Evolutionary conservation across 2,888 invertebrate species (phyloP), one percentile per base, ranked within the genome.

Genomic region (Leptinotarsa rubiginosa): DNA sequence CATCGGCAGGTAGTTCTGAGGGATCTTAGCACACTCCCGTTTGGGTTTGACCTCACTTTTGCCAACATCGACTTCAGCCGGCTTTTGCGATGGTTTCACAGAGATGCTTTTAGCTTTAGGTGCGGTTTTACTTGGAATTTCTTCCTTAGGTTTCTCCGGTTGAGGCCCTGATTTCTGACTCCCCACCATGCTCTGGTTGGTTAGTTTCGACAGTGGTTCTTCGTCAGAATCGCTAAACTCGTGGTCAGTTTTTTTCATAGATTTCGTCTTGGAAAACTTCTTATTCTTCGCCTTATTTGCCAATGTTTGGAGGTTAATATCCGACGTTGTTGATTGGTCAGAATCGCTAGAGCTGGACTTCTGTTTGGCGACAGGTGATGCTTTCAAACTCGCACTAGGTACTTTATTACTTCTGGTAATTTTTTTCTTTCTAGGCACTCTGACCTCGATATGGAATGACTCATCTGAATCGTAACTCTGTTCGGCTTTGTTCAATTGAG

Each of bases 191-290:
- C 77, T 79, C 70, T 79, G 81, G 72, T 87, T 87, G 67, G 89
- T 89, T 31, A 91, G 85, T 82, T 92, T 90, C 22, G 91, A 91
- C 69, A 92, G 82, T 13, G 92, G 92, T 83, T 93, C 93, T 81
- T 92, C 92, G 80, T 93, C 92, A 1, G 92, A 92, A 83, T 92
- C 92, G 80, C 90, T 91, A 75, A 91, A 91, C 41, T 78, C 78
- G 4, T 75, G 80, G 13, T 72, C 76, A 3, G 68, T 65, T 78
- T 79, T 81, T 78, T 84, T 82, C 72, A 82, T 74, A n/a, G 83
- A 79, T 56, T 81, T 80, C 15, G 81, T 80, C 77, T 81, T 83
- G 0, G 79, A 78, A 47, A 82, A 81, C 74, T 81, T 81, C 69
- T 84, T 83, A 69, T 80, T 81, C 62, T 82, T 82, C 7, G 73